phyloP scores from a whole-genome alignment of 92 coral and sea anemone genomes.

The Galaxea fascicularis region DNA sequence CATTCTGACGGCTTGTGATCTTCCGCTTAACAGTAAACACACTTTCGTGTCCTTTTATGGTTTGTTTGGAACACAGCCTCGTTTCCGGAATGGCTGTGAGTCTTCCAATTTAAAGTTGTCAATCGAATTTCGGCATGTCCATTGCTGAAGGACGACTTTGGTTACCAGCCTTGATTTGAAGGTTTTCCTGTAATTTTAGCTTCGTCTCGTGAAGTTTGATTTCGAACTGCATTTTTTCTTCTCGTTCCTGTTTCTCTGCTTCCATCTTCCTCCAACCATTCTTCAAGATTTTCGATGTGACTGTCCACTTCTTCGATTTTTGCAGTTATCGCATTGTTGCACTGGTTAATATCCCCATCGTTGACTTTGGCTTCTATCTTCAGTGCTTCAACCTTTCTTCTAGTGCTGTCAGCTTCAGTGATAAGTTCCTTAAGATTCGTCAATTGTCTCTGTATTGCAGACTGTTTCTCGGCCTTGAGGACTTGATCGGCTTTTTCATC shows the following conservation, averaged over 20 bases:
- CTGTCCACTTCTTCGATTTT: constrained; percentile 45
- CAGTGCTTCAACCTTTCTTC: constrained; percentile 37
- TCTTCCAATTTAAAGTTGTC: constrained; percentile 36
- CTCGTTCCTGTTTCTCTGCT: constrained; percentile 28
- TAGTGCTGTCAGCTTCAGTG: constrained; percentile 40
- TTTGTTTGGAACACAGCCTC: constrained; percentile 39
- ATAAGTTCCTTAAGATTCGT: constrained; percentile 29
- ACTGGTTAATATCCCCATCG: constrained; percentile 38
- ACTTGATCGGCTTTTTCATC: neutral
- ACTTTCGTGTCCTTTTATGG: constrained; percentile 40
- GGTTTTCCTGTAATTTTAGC: constrained; percentile 31
- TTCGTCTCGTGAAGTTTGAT: constrained; percentile 50
- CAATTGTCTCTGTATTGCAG: constrained; percentile 26
- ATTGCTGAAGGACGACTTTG: constrained; percentile 46
- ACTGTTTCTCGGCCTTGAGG: neutral
- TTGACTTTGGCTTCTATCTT: constrained; percentile 28
- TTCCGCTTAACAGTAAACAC: constrained; percentile 59
- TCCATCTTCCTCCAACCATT: constrained; percentile 44
- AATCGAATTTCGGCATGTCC: constrained; percentile 59
- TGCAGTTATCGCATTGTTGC: constrained; percentile 27
- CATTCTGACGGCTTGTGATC: constrained; percentile 59
- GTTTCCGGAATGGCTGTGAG: constrained; percentile 4
- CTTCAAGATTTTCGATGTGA: constrained; percentile 22
- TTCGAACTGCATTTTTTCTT: constrained; percentile 44
- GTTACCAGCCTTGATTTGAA: constrained; percentile 13